These are phyloP conservation scores for Thymelicus lineola DNA, from an alignment of 2,888 invertebrate species.

Conservation along the genomic window DNA sequence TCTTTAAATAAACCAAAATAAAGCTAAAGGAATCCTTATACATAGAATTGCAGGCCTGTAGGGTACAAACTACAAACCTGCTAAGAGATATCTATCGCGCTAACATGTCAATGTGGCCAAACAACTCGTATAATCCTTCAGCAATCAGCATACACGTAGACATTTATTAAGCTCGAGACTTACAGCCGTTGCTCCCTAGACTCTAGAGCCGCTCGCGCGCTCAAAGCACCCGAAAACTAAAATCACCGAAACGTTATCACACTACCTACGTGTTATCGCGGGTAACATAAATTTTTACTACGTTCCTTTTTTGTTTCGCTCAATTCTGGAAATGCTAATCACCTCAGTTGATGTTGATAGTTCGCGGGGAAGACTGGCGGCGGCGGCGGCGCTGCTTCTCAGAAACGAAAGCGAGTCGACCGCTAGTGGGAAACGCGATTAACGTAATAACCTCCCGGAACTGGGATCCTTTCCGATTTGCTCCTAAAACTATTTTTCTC, in stretches of 20 bases:
- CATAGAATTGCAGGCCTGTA: too few relatives aligned
- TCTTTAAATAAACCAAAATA: too few relatives aligned
- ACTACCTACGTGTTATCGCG: slow-evolving; percentile 25
- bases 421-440: slow-evolving; percentile 77
- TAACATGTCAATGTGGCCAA: too few relatives aligned
- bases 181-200: neutral
- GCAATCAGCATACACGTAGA: neutral
- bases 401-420: slow-evolving; percentile 80
- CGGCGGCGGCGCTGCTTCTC: slow-evolving; percentile 60
- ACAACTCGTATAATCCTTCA: too few relatives aligned
- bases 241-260: slow-evolving; percentile 6
- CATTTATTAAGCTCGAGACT: neutral
- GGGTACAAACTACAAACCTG: too few relatives aligned
- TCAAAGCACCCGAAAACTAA: slow-evolving; percentile 9
- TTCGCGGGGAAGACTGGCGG: slow-evolving; percentile 70
- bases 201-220: neutral
- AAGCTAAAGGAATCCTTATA: too few relatives aligned
- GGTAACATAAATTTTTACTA: slow-evolving; percentile 23
- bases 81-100: too few relatives aligned
- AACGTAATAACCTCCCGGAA: slow-evolving; percentile 81
- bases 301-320: slow-evolving; percentile 58
- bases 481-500: slow-evolving; percentile 55
- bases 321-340: slow-evolving; percentile 79
- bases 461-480: slow-evolving; percentile 68
- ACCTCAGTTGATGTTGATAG: slow-evolving; percentile 72